A percentile compares a stretch with the other conserved stretches of the same genome.
Evolutionary conservation across 1,140 invertebrate genomes (phyloP).

Genomic region (Drosophila tropicalis): DNA sequence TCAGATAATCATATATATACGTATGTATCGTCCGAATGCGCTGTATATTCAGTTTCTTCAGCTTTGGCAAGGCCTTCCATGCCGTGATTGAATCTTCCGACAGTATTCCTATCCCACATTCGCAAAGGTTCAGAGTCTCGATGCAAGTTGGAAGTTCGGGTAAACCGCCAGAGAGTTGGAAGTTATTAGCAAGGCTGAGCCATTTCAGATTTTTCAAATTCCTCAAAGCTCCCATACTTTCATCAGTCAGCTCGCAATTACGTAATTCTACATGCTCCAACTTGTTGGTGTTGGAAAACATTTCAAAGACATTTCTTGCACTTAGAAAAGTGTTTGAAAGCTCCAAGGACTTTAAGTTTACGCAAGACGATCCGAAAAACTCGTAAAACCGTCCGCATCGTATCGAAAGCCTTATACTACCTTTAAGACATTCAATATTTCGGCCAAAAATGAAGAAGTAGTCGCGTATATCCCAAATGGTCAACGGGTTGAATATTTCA

Average conservation of each 20-base stretch:
- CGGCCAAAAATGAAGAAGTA: slow-evolving; percentile 56
- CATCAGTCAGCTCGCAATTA: slow-evolving; percentile 19
- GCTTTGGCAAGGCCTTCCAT: neutral
- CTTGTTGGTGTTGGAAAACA: slow-evolving; percentile 28
- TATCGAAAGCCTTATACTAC: slow-evolving; percentile 19
- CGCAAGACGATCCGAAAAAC: slow-evolving; percentile 40
- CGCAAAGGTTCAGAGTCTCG: slow-evolving; percentile 25
- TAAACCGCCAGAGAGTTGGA: slow-evolving; percentile 13
- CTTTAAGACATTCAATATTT: slow-evolving; percentile 29
- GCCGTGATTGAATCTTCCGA: neutral
- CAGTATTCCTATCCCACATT: slow-evolving; percentile 3
- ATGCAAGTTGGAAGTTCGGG: slow-evolving; percentile 22
- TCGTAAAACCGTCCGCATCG: slow-evolving; percentile 34
- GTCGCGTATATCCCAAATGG: slow-evolving; percentile 59
- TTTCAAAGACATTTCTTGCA: slow-evolving; percentile 12
- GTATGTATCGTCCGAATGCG: neutral
- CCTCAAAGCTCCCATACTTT: slow-evolving; percentile 1
- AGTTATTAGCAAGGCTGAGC: slow-evolving; percentile 33
- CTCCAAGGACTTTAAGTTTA: slow-evolving; percentile 33
- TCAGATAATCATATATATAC: neutral
- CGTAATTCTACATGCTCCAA: slow-evolving; percentile 24
- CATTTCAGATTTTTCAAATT: slow-evolving; percentile 27
- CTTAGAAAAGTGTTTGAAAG: slow-evolving; percentile 17
- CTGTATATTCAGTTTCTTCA: slow-evolving; percentile 41
- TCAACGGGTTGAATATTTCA: slow-evolving; percentile 26